Evolutionary conservation across 2,113 vertebrate genomes (phyloP).

Genomic region (Tautogolabrus adspersus): DNA sequence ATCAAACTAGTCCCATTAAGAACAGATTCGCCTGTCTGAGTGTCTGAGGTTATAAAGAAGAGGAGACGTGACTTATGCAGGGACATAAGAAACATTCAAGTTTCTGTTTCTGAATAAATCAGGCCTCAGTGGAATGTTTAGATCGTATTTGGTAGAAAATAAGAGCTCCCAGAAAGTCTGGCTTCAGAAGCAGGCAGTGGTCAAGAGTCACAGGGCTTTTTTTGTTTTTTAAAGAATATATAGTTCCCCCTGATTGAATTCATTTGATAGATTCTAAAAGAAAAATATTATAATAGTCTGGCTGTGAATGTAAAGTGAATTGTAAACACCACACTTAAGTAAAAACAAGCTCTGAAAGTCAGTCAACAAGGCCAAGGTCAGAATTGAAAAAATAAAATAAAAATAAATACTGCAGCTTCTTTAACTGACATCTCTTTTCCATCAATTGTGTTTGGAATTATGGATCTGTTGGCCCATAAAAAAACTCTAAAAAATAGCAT

Average conservation of each 20-base stretch:
- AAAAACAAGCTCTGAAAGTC: constrained; percentile 41
- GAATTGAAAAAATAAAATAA: constrained; percentile 26
- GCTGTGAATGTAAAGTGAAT: constrained; percentile 25
- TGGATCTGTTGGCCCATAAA: neutral
- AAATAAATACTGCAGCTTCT: constrained; percentile 8
- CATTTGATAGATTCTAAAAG: constrained; percentile 8
- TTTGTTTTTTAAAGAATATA: constrained; percentile 6
- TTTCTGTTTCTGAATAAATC: constrained; percentile 41
- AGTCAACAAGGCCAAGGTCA: constrained; percentile 40
- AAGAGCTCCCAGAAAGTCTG: constrained; percentile 27
- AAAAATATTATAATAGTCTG: constrained; percentile 8
- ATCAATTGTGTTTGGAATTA: neutral
- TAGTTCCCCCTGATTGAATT: constrained; percentile 26
- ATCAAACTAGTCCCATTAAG: constrained; percentile 59
- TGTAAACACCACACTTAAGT: constrained; percentile 7
- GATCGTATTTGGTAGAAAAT: constrained; percentile 34
- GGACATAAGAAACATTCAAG: neutral
- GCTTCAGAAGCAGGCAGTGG: constrained; percentile 40
- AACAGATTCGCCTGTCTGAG: constrained; percentile 35
- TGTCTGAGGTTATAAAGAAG: constrained; percentile 8
- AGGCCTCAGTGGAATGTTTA: constrained; percentile 52
- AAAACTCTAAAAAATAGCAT: constrained; percentile 27
- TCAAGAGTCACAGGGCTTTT: constrained; percentile 8
- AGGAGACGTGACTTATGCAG: constrained; percentile 37
- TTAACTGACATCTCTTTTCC: constrained; percentile 23